Conservation (phyloP, 2,888 invertebrate genomes). For the Pseudanteris insignis region DNA sequence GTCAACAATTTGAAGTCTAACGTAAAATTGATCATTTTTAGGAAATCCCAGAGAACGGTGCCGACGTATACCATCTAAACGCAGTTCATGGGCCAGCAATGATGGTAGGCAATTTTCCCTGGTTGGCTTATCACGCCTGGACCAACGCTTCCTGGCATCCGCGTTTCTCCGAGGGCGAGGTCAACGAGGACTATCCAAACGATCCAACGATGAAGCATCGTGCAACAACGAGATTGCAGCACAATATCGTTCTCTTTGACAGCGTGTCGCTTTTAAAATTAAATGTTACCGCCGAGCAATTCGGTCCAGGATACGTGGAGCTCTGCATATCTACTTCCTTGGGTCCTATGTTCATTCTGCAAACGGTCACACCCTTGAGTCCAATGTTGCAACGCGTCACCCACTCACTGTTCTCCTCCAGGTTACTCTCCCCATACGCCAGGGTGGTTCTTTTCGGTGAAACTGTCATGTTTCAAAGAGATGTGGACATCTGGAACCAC, state of each 20-base stretch:
- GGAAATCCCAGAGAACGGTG: conserved; percentile 92
- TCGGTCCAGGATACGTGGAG: conserved; percentile 82
- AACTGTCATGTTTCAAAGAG: conserved; percentile 80
- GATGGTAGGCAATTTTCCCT: conserved; percentile 45
- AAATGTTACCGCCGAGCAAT: conserved; percentile 72
- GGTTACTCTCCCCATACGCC: conserved; percentile 72
- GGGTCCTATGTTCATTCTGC: conserved; percentile 74
- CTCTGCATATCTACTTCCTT: conserved; percentile 72
- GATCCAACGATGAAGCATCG: conserved; percentile 69
- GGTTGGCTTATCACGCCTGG: conserved; percentile 62
- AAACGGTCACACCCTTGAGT: conserved; percentile 81
- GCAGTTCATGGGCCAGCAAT: conserved; percentile 76
- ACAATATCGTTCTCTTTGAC: conserved; percentile 73
- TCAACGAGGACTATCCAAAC: conserved; percentile 2
- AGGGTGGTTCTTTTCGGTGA: conserved; percentile 76
- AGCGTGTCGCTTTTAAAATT: conserved; percentile 70
- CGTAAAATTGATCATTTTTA: no score
- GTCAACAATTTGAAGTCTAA: no score
- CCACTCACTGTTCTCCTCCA: conserved; percentile 79
- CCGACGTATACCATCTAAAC: conserved; percentile 82
- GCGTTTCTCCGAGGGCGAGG: conserved; percentile 10
- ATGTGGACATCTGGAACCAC: conserved; percentile 87
- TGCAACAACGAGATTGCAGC: conserved; percentile 73
- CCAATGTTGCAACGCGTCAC: conserved; percentile 80
- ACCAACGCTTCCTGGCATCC: conserved; percentile 67